Percentiles rank a stretch among this genome's conserved stretches.
phyloP scores from a whole-genome alignment of 2,888 invertebrate species.

The Scaptomyza tumidula region DNA sequence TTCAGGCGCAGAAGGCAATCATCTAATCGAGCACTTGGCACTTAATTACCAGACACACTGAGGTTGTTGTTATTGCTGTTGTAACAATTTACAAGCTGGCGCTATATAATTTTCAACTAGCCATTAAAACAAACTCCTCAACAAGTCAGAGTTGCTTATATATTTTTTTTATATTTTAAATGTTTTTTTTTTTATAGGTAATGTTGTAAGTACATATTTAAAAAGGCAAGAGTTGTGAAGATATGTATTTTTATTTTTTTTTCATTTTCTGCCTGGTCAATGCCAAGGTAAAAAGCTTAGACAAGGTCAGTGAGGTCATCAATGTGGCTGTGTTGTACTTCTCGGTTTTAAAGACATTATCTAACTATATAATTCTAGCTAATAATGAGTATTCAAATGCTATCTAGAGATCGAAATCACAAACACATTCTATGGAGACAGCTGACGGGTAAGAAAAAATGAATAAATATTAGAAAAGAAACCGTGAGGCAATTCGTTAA shows the following conservation, averaged over 20 bases:
- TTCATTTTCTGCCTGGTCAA: slow-evolving; percentile 26
- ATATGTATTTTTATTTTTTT: slow-evolving; percentile 12
- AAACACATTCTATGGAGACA: slow-evolving; percentile 54
- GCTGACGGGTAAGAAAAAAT: slow-evolving; percentile 41
- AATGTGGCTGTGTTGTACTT: slow-evolving; percentile 28
- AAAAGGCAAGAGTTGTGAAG: slow-evolving; percentile 31
- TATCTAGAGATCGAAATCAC: slow-evolving; percentile 56
- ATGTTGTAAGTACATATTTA: slow-evolving; percentile 49
- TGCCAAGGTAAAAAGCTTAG: slow-evolving; percentile 48
- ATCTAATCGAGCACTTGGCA: slow-evolving; percentile 74
- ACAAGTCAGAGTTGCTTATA: slow-evolving; percentile 28
- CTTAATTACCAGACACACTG: slow-evolving; percentile 63
- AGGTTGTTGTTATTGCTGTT: slow-evolving; percentile 17
- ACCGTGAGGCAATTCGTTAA: slow-evolving; percentile 42
- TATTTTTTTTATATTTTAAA: not conserved
- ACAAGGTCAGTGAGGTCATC: slow-evolving; percentile 59
- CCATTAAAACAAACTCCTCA: slow-evolving; percentile 53
- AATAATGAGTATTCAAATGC: slow-evolving; percentile 52
- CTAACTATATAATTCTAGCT: slow-evolving; percentile 48
- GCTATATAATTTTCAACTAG: slow-evolving; percentile 58
- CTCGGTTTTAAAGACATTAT: slow-evolving; percentile 45
- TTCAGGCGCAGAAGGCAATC: slow-evolving; percentile 63
- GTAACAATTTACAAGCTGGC: slow-evolving; percentile 59
- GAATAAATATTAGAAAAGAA: slow-evolving; percentile 8
- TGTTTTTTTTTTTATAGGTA: slow-evolving; percentile 23